These are phyloP conservation scores for Gyps fulvus DNA, from an alignment of 2,113 vertebrate species.

Conservation along the genomic window DNA sequence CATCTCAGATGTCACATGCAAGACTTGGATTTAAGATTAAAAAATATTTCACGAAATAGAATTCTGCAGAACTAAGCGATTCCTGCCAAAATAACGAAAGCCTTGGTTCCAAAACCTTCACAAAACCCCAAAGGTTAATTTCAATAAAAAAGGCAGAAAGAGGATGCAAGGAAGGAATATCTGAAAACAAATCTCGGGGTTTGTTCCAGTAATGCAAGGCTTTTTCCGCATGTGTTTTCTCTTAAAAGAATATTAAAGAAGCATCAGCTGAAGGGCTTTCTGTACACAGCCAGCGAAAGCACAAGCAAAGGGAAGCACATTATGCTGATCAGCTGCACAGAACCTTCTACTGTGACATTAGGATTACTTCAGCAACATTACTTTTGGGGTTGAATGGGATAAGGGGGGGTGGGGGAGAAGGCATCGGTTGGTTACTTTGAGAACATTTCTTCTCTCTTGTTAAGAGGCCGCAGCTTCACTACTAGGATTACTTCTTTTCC, in stretches of 20 bases:
- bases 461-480: slow-evolving; percentile 23
- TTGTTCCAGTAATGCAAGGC: background rate
- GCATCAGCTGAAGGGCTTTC: background rate
- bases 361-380: slow-evolving; percentile 61
- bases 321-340: slow-evolving; percentile 27
- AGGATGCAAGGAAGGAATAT: background rate
- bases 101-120: background rate
- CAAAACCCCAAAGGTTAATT: background rate
- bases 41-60: background rate
- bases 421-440: slow-evolving; percentile 25
- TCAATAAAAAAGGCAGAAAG: background rate
- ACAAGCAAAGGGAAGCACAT: slow-evolving; percentile 1
- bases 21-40: background rate
- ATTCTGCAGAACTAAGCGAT: background rate
- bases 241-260: background rate
- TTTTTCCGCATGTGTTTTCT: background rate
- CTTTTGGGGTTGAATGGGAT: background rate
- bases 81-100: background rate
- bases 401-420: background rate
- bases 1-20: background rate
- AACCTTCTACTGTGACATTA: slow-evolving; percentile 11
- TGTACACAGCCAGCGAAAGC: background rate
- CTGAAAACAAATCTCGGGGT: background rate
- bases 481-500: slow-evolving; percentile 39
- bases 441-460: slow-evolving; percentile 37